Base-by-base conservation (phyloP, 2,797 vertebrate species). In the Euthynnus affinis region DNA sequence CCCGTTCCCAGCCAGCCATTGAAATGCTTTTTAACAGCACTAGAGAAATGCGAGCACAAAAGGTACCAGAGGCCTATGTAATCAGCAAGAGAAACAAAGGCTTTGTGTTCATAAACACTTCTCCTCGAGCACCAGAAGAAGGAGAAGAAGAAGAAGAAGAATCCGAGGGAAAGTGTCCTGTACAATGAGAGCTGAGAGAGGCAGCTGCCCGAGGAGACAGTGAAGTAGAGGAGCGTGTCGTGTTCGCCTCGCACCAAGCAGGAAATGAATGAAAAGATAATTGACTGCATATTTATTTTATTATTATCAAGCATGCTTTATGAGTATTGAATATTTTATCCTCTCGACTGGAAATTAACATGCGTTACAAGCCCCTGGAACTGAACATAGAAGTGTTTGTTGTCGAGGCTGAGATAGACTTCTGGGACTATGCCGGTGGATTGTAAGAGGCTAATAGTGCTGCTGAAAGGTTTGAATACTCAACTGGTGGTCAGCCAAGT, bases 211-310 rank as follows among this genome's bases (percentile, higher is more conserved):
- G 14, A 61, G 64, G 51, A 75, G 51, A 71, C 32, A 9, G 34
- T 6, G 15, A 27, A 56, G 44, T 27, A 13, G 44, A 63, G 29
- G 4, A 60, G 22, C 3, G 2, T 1, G 2, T n/a, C 1, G 2
- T 60, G 48, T 62, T 67, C 14, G 63, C 71, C 60, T 71, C 62
- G 20, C 66, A 51, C 42, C 23, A 72, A 73, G 58, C 57, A 68
- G 63, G 49, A 78, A 76, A 80, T 49, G 29, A 77, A 62, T 57
- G 70, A 67, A 52, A 52, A 23, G 48, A 75, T 80, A 78, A 87
- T 82, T 84, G 84, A 70, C 76, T 64, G 66, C n/a, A 32, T 64
- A 63, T 82, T 82, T 72, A 63, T 83, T 86, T 83, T 74, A 78
- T 74, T 74, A 78, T 74, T 65, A 74, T 64, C 20, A 62, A 27